Percentiles rank a stretch among this genome's conserved stretches.
Evolutionary conservation across 2,113 vertebrate genomes (phyloP).

Genomic region (Cyanistes caeruleus): DNA sequence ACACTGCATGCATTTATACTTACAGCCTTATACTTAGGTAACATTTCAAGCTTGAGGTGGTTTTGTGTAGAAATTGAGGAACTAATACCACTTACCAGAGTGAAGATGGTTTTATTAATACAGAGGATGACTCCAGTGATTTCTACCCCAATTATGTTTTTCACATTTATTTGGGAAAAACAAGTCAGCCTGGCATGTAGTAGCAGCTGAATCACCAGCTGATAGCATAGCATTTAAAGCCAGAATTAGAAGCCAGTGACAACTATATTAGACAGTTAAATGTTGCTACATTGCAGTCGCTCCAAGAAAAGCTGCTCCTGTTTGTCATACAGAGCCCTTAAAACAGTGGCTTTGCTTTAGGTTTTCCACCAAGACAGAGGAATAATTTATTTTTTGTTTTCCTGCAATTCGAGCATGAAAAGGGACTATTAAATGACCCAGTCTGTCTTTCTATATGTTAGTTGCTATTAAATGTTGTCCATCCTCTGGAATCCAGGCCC

Average conservation of each 20-base stretch:
- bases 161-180: background rate
- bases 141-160: background rate
- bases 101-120: background rate
- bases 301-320: background rate
- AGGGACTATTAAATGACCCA: background rate
- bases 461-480: background rate
- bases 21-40: background rate
- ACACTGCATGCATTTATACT: background rate
- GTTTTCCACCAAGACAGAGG: background rate
- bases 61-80: background rate
- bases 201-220: conserved; percentile 57
- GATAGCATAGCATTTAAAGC: conserved; percentile 27
- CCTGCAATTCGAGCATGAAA: background rate
- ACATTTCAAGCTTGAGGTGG: background rate
- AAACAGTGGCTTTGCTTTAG: background rate
- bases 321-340: background rate
- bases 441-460: background rate
- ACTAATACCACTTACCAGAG: background rate
- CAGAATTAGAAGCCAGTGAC: conserved; percentile 24
- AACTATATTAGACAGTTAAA: background rate
- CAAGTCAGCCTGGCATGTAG: background rate
- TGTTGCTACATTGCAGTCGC: background rate
- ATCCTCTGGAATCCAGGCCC: background rate
- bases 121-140: background rate
- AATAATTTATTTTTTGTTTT: background rate